Evolutionary conservation across 2,797 vertebrate genomes (phyloP), one percentile per base, ranked within the genome.

Genomic region (Schizopygopsis pylzovi): DNA sequence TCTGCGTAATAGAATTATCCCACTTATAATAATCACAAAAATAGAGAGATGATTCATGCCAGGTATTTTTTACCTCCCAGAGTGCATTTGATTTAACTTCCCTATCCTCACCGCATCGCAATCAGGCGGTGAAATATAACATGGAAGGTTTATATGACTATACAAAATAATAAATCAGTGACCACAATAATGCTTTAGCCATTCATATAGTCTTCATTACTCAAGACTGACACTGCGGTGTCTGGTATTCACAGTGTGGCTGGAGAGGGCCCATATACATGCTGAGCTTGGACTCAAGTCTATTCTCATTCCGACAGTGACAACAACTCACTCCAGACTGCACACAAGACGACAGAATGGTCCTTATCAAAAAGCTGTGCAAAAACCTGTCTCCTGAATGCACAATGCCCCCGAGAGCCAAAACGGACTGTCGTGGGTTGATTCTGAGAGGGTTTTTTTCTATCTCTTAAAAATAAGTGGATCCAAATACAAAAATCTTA

Each of bases 131-230:
- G 81, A 81, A 16, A 81, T 61, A 43, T 78, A 88, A 87, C 2
- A 67, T 39, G 70, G 83, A 87, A 75, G 78, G 84, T 89, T 90
- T 89, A 82, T 79, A 87, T 43, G 3, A 81, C 9, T 28, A 65
- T 84, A 89, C 67, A 47, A 80, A 81, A 89, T 92, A 33, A 65
- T 67, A 67, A 67, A 67, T 67, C 25, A 15, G 25, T 65, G 84
- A 18, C 1, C 5, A 61, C 79, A 85, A 47, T 84, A 86, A 90
- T 87, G 88, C 90, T 84, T 85, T 67, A 84, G 85, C 67, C 88
- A 90, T 89, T 89, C 92, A 89, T 91, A 89, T 75, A 88, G 49
- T 82, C 87, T 88, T 92, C 87, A 77, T 92, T 93, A 91, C 88
- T 92, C 90, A 88, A 0, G 56, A 73, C 81, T 56, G 89, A 92